Evolutionary conservation across 2,888 invertebrate species (phyloP), one percentile per base, ranked within the genome.

Genomic region (Rapana venosa): DNA sequence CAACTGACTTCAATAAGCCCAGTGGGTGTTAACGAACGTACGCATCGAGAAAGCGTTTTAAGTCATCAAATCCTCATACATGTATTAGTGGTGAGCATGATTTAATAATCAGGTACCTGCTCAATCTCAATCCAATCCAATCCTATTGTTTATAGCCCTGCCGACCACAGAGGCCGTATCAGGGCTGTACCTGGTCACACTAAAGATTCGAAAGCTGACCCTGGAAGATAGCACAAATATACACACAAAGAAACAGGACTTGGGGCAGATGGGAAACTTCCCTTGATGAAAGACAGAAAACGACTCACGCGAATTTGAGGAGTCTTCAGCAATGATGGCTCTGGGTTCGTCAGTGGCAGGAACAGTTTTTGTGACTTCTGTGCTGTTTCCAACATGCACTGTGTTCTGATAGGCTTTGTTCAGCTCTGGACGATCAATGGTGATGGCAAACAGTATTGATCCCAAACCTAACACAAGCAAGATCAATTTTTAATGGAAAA

Each of bases 361-460:
- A 35, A 56, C 30, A 35, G 79, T 98, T 91, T 99, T 98, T 95
- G 97, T 98, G 95, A 99, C 97, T 47, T 99, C 99, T 11, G 87
- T 86, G 70, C 87, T 81, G 81, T 84, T 91, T 35, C 89, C 89
- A 4, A 91, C 90, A 81, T 92, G 92, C 32, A 91, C 77, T 4
- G 90, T 70, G 81, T 91, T 91, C 81, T 77, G 88, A 47, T 87
- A 90, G 2, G 87, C 88, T 85, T 92, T 97, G 95, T 98, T 95
- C 89, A 96, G 92, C 89, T 95, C 98, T 58, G 97, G 97, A 96
- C 98, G 98, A 96, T 99, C 98, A 91, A 99, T 98, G 94, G 97
- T 98, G 95, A 99, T 97, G 56, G 99, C 99, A 97, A 99, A 99
- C 92, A 99, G 97, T 95, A 99, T 98, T 88, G 98, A 97, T 92